Evolutionary conservation across 2,797 vertebrate species (phyloP).

Genomic region (Rhyacichthys aspro): DNA sequence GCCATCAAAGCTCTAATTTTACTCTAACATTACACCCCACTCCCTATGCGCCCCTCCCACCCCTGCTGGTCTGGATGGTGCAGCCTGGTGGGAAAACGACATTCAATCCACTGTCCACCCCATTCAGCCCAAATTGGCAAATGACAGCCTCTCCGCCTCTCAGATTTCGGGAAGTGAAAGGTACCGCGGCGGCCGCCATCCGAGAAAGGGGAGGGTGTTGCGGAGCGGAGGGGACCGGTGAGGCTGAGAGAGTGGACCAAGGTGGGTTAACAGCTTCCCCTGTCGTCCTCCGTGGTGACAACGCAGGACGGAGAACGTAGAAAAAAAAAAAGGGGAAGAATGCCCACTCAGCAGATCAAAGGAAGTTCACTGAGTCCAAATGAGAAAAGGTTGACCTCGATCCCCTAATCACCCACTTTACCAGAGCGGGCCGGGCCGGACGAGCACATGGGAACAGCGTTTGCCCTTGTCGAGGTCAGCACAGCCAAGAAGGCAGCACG

Average conservation of each 20-base stretch:
- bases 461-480: constrained; percentile 52
- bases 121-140: constrained; percentile 90
- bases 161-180: constrained; percentile 82
- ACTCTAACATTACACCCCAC: constrained; percentile 85
- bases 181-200: constrained; percentile 58
- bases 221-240: constrained; percentile 20
- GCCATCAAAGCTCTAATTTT: constrained; percentile 89
- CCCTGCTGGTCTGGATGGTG: constrained; percentile 82
- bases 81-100: constrained; percentile 92
- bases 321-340: constrained; percentile 60
- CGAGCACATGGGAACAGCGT: constrained; percentile 33
- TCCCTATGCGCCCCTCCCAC: constrained; percentile 74
- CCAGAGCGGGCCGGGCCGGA: constrained; percentile 24
- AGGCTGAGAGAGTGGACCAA: constrained; percentile 49
- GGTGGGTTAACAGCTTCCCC: constrained; percentile 73
- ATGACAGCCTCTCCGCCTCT: constrained; percentile 88
- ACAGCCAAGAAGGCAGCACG: constrained; percentile 25
- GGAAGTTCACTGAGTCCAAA: constrained; percentile 52
- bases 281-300: constrained; percentile 51
- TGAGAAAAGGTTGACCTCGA: constrained; percentile 64
- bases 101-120: constrained; percentile 86
- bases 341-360: constrained; percentile 72
- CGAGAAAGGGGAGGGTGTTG: constrained; percentile 28
- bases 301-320: constrained; percentile 62
- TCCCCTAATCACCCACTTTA: constrained; percentile 57